Evolutionary conservation across 2,113 vertebrate species (phyloP), one percentile per base, ranked within the genome.

Genomic region (Onychostoma macrolepis): DNA sequence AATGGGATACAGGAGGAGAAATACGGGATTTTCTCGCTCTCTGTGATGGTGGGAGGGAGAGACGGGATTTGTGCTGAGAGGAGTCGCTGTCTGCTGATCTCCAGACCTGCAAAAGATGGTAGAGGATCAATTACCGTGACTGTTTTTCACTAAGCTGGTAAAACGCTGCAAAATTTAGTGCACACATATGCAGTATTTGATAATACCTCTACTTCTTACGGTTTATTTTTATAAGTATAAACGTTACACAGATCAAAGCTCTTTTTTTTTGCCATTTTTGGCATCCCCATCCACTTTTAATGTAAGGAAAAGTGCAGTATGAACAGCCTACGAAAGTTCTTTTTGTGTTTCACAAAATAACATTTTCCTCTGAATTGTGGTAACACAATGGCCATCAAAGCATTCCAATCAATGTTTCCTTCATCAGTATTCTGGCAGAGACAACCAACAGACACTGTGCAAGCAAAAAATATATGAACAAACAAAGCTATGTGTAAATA

Each of bases 1-100:
- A 99, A 98, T 78, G 97, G 95, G 84, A 99, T 95, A 86, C 97
- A 88, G 86, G 97, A 99, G 24, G 97, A 97, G 76, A 99, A 96
- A 89, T 97, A 98, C 61, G 96, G 93, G 88, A 97, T 93, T 94
- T 95, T 97, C 87, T 99, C 97, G 63, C 92, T 94, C 87, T 95
- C 93, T 56, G 96, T 96, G 94, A 97, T 93, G 77, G 95, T 95
- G 43, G 95, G 80, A 9, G 98, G 96, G 38, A 99, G 95, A 86
- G 97, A 97, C 43, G 96, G 94, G 84, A 99, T 95, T 89, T 96
- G 93, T 90, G 96, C 95, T 65, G 96, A 96, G 67, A 99, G 91
- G 4, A 99, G 94, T 36, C 97, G 96, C 91, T 98, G 97, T 90
- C 97, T 99, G 89, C 97, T 95, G 76, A 98, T 95, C 92, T 98